These are phyloP conservation scores for Drosophila repleta DNA, from an alignment of 1,140 invertebrate species.

Conservation along the genomic window DNA sequence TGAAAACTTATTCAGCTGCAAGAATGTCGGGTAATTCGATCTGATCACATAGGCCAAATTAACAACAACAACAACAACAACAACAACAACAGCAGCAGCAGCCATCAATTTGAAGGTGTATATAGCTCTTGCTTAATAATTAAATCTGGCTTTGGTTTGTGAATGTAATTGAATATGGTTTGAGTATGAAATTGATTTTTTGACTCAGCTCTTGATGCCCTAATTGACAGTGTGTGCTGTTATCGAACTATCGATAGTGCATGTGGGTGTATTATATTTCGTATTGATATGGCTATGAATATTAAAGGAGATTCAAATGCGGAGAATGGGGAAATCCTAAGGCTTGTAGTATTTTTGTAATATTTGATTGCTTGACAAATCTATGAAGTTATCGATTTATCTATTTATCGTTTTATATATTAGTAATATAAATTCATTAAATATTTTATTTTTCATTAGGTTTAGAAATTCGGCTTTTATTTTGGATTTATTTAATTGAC, in stretches of 20 bases:
- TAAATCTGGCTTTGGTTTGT: constrained; percentile 53
- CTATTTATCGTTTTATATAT: too few species aligned
- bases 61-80: constrained; percentile 37
- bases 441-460: too few species aligned
- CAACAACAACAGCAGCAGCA: constrained; percentile 28
- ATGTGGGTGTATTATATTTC: not conserved
- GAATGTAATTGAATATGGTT: constrained; percentile 10
- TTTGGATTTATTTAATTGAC: too few species aligned
- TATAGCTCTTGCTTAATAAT: constrained; percentile 42
- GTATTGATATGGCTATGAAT: too few species aligned
- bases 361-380: too few species aligned
- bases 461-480: too few species aligned
- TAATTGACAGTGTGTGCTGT: not conserved
- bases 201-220: not conserved
- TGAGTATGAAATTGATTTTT: constrained; percentile 8
- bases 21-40: constrained; percentile 72
- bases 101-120: not conserved
- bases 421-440: too few species aligned
- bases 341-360: too few species aligned
- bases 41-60: constrained; percentile 51
- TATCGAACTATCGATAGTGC: not conserved
- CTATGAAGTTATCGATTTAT: too few species aligned
- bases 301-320: too few species aligned
- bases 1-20: constrained; percentile 74
- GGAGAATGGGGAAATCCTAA: too few species aligned